Conservation (phyloP, 2,113 vertebrate genomes). For the Hemibagrus wyckioides region DNA sequence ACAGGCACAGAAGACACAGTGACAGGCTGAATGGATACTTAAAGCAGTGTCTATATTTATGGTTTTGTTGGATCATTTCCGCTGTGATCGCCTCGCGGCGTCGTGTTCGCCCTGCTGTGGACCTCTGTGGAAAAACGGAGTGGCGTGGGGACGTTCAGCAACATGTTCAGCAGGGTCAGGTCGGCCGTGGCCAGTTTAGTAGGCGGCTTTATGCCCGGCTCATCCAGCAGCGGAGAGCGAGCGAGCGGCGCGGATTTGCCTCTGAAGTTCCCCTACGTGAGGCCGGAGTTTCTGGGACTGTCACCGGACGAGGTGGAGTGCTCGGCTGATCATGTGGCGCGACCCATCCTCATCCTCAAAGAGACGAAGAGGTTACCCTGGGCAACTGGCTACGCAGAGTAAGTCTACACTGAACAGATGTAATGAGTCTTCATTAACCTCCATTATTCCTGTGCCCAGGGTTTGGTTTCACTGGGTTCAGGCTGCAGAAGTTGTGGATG, state of each 20-base stretch:
- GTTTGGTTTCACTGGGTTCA: neutral
- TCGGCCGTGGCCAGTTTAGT: constrained; percentile 91
- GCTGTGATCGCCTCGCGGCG: neutral
- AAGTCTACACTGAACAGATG: constrained; percentile 67
- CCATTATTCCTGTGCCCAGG: no score
- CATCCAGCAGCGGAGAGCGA: constrained; percentile 74
- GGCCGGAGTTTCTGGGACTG: constrained; percentile 91
- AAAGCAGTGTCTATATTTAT: neutral
- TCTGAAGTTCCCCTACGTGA: constrained; percentile 84
- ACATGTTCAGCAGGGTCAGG: constrained; percentile 90
- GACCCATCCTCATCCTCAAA: constrained; percentile 93
- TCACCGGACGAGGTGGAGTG: constrained; percentile 93
- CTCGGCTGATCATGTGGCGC: constrained; percentile 90
- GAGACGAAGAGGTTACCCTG: constrained; percentile 88
- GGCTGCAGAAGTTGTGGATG: constrained; percentile 3
- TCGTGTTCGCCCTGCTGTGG: neutral
- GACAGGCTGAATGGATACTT: neutral
- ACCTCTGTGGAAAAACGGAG: neutral
- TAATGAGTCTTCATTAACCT: constrained; percentile 2
- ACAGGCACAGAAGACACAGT: neutral
- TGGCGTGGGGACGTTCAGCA: constrained; percentile 54
- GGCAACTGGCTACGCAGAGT: constrained; percentile 96
- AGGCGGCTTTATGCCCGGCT: constrained; percentile 89
- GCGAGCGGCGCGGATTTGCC: constrained; percentile 80
- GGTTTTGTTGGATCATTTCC: neutral